These are phyloP conservation scores for Perdix hodgsoniae DNA, from an alignment of 2,797 vertebrate genomes.

Conservation along the genomic window DNA sequence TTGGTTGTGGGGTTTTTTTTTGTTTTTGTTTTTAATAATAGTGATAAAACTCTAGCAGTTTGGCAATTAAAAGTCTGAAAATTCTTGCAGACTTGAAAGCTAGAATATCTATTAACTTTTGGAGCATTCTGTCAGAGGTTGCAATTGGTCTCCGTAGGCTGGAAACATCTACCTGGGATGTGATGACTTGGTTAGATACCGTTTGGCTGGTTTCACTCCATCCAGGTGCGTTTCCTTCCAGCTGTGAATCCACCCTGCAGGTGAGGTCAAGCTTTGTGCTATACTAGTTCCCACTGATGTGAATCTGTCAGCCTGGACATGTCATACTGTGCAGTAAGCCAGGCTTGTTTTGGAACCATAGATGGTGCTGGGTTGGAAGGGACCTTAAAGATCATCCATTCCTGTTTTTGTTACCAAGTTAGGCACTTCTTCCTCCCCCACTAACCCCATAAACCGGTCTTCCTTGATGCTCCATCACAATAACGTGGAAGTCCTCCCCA, in stretches of 20 bases:
- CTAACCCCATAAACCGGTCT: background rate
- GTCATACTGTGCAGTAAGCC: rapidly evolving
- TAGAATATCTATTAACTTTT: background rate
- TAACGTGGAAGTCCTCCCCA: background rate
- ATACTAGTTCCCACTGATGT: background rate
- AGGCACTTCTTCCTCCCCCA: background rate
- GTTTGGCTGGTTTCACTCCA: background rate
- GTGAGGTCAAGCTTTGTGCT: background rate
- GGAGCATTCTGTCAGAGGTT: background rate
- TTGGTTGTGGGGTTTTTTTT: too few species aligned
- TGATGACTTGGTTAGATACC: background rate
- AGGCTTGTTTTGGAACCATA: background rate
- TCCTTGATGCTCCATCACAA: rapidly evolving
- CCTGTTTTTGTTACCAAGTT: background rate
- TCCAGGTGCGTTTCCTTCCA: background rate
- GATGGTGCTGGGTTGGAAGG: background rate
- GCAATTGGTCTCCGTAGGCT: background rate
- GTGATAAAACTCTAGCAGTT: background rate
- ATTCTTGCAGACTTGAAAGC: background rate
- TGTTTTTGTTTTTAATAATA: background rate
- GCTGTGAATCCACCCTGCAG: background rate
- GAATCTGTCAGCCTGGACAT: background rate
- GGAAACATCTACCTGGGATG: background rate
- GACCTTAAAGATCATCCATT: background rate
- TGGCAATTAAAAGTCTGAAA: background rate